These are phyloP conservation scores for Premnoplex brunnescens DNA, from an alignment of 2,797 vertebrate genomes.

Conservation along the genomic window DNA sequence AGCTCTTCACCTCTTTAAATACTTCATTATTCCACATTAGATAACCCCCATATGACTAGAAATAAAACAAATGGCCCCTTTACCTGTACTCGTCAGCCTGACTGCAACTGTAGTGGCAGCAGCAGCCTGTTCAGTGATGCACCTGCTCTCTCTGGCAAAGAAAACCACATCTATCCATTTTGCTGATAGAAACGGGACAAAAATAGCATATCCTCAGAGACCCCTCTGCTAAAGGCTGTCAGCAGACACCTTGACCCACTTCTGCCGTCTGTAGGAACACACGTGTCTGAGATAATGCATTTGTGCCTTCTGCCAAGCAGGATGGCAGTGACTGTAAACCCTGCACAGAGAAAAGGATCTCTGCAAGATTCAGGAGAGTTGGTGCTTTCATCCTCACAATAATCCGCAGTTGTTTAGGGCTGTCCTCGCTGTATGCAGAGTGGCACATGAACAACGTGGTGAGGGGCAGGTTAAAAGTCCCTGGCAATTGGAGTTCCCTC, in stretches of 20 bases:
- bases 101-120: background rate
- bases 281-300: background rate
- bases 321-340: background rate
- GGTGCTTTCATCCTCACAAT: background rate
- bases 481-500: background rate
- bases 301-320: background rate
- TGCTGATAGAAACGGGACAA: background rate
- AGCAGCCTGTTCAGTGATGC: background rate
- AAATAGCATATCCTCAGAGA: background rate
- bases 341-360: background rate
- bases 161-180: background rate
- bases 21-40: background rate
- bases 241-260: conserved; percentile 49
- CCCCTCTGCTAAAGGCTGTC: background rate
- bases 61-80: background rate
- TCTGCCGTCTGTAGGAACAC: background rate
- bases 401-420: background rate
- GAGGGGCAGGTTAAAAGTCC: background rate
- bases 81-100: background rate
- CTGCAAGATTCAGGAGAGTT: background rate
- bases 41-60: background rate
- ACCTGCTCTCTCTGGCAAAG: background rate
- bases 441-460: fast-evolving
- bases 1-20: background rate
- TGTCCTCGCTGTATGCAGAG: background rate